Conservation (phyloP, 1,140 invertebrate species). For the Popillia japonica region DNA sequence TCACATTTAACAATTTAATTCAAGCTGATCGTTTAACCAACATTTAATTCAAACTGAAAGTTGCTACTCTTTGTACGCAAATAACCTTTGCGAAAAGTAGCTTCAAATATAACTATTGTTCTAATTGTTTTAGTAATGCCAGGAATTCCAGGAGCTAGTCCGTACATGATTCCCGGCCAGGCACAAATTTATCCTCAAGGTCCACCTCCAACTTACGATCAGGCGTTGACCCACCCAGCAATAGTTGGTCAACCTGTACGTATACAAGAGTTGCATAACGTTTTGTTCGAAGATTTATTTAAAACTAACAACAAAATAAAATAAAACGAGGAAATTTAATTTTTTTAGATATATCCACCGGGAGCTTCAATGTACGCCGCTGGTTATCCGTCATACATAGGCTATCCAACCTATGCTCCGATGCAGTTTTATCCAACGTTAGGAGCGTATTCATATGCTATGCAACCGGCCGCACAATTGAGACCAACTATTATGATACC, state of each 20-base stretch:
- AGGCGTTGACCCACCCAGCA: conserved; percentile 59
- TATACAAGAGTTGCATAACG: conserved; percentile 21
- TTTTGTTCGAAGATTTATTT: neutral
- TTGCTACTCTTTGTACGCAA: no score
- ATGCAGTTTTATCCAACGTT: conserved; percentile 76
- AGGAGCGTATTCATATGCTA: conserved; percentile 72
- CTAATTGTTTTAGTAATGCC: conserved; percentile 52
- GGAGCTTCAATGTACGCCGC: conserved; percentile 73
- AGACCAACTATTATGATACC: conserved; percentile 81
- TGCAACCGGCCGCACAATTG: conserved; percentile 70
- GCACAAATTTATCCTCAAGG: conserved; percentile 59
- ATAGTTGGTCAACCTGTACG: conserved; percentile 60
- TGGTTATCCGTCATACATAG: conserved; percentile 76
- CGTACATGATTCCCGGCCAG: conserved; percentile 60
- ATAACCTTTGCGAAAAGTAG: no score
- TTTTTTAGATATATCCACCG: conserved; percentile 72
- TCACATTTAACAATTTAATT: no score
- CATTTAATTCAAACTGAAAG: no score
- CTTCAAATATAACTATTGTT: no score
- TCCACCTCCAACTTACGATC: conserved; percentile 60
- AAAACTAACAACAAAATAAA: neutral
- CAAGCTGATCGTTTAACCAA: no score
- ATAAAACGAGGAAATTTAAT: neutral
- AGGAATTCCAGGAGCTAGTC: conserved; percentile 55
- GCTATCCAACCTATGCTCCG: conserved; percentile 78